A percentile compares a stretch with the other conserved stretches of the same genome.
phyloP scores from a whole-genome alignment of 2,113 vertebrate species.

The Solea senegalensis region DNA sequence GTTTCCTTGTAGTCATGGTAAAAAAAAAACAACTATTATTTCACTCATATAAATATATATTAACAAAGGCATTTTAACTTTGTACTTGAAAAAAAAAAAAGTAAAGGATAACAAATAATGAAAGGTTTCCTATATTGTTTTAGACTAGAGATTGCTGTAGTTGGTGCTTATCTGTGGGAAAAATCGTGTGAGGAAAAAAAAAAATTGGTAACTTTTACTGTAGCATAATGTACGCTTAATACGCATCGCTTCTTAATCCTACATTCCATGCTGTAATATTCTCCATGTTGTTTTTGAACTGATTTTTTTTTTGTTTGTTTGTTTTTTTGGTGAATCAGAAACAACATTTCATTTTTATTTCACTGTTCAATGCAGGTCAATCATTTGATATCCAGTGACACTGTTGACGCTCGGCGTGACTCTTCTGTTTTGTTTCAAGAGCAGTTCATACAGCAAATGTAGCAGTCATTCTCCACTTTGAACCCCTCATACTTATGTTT shows the following conservation, averaged over 20 bases:
- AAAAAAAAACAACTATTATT: conserved; percentile 91
- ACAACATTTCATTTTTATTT: conserved; percentile 85
- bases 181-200: conserved; percentile 87
- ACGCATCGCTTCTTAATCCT: conserved; percentile 81
- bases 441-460: conserved; percentile 95
- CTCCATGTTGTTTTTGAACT: conserved; percentile 66
- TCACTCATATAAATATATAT: conserved; percentile 96
- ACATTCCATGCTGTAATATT: conserved; percentile 88
- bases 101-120: conserved; percentile 78
- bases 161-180: conserved; percentile 96
- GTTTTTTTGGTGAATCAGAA: conserved; percentile 68
- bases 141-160: conserved; percentile 98
- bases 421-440: conserved; percentile 87
- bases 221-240: conserved; percentile 88
- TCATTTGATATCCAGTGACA: conserved; percentile 69
- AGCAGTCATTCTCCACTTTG: conserved; percentile 89
- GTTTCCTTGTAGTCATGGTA: conserved; percentile 90
- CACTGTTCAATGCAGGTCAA: conserved; percentile 82
- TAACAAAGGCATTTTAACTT: conserved; percentile 98
- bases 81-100: conserved; percentile 97
- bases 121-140: conserved; percentile 94
- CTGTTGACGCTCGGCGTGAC: conserved; percentile 87
- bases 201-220: conserved; percentile 84
- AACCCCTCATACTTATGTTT: conserved; percentile 86
- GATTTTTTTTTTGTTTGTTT: conserved; percentile 17